phyloP scores from a whole-genome alignment of 2,888 invertebrate species.

The Serrognathus titanus region DNA sequence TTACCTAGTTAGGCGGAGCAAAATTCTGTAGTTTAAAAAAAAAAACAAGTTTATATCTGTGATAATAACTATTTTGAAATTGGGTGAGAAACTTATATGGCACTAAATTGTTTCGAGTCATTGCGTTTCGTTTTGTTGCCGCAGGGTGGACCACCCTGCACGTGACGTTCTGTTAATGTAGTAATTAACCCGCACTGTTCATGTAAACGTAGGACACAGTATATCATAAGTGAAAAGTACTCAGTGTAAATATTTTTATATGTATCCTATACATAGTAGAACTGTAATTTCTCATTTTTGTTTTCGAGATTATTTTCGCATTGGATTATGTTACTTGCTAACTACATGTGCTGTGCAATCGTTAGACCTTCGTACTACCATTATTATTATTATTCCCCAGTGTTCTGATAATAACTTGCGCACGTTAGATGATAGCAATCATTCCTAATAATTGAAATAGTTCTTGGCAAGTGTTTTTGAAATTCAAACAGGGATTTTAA shows the following conservation, averaged over 20 bases:
- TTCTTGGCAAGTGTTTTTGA: too few species aligned
- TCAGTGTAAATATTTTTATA: conserved; percentile 16
- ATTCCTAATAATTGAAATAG: too few species aligned
- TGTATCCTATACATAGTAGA: conserved; percentile 2
- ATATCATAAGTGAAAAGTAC: conserved; percentile 8
- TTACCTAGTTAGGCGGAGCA: neutral
- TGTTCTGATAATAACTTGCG: too few species aligned
- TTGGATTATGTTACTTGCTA: conserved; percentile 13
- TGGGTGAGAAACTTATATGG: neutral
- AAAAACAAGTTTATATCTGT: neutral
- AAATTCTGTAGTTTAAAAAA: neutral
- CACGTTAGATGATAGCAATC: too few species aligned
- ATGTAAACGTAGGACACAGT: neutral
- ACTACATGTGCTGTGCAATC: conserved; percentile 18
- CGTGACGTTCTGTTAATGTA: too few species aligned
- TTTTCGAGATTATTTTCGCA: conserved; percentile 8
- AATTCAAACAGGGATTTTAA: too few species aligned
- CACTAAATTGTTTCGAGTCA: neutral
- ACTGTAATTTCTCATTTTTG: conserved; percentile 13
- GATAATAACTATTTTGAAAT: neutral
- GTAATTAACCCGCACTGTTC: neutral
- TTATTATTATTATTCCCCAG: too few species aligned
- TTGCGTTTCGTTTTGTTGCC: neutral
- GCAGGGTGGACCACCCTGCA: too few species aligned
- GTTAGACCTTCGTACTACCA: conserved; percentile 8